Evolutionary conservation across 2,888 invertebrate genomes (phyloP), one percentile per base, ranked within the genome.

Genomic region (Parasteatoda lunata): DNA sequence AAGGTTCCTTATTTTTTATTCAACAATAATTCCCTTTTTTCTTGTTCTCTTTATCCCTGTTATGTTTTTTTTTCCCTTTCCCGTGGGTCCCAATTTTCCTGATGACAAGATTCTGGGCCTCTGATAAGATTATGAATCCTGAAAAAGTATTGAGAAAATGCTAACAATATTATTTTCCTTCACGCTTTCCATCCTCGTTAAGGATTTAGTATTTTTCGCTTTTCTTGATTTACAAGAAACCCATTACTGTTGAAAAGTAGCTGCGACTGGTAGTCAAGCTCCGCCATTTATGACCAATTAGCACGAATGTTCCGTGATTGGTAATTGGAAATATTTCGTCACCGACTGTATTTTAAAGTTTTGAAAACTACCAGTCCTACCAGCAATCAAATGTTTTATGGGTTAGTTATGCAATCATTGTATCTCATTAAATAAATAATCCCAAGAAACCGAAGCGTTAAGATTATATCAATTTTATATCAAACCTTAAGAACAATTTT

Each of bases 31-130:
- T 86, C 80, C 30, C 69, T 13, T 52, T 69, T 45, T 52, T 54
- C 66, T 76, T 52, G 68, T 70, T 79, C 75, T 77, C 59, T 72
- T 59, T 70, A 51, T 71, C 48, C 9, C 9, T 13, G n/a, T 45
- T 66, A 13, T 65, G 9, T 49, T 49, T 47, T 82, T 70, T 70
- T 69, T 59, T 47, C 66, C 80, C 81, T 69, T 79, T 79, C 71
- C 49, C 68, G 69, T 73, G 76, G 80, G 66, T 81, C 85, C 85
- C 79, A 80, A 80, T 86, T 86, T 86, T 86, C 80, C 80, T 77
- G 85, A 80, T 86, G 85, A 86, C 85, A 86, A 77, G 85, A 86
- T 86, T 86, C 77, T 30, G 54, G 71, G 77, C 80, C 70, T 71
- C 66, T 80, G 85, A 86, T 86, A 75, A 86, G 85, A 86, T 86